These are phyloP conservation scores for Apogon hyalosoma DNA, from an alignment of 2,797 vertebrate genomes.

Conservation along the genomic window DNA sequence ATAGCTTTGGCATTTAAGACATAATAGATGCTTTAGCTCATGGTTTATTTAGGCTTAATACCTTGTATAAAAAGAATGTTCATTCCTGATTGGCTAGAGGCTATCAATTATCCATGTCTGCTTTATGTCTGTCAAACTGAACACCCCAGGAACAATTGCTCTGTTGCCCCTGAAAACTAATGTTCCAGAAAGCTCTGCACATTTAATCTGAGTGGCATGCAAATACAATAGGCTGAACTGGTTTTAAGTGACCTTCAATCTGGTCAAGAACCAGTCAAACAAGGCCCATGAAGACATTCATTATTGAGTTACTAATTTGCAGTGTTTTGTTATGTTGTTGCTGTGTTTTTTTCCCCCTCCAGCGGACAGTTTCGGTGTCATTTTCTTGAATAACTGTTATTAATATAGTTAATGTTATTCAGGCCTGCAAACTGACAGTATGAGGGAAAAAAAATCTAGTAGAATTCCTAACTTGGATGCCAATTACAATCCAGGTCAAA, in stretches of 20 bases:
- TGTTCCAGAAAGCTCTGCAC: conserved; percentile 53
- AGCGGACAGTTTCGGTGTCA: not conserved
- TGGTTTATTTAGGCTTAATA: conserved; percentile 71
- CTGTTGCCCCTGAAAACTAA: conserved; percentile 55
- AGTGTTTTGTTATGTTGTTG: conserved; percentile 5
- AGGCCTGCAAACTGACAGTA: too few relatives aligned
- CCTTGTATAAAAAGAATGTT: conserved; percentile 69
- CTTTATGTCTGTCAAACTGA: conserved; percentile 75
- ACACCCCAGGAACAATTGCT: conserved; percentile 66
- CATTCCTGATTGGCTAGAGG: conserved; percentile 69
- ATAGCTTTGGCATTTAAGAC: conserved; percentile 22
- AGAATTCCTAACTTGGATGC: too few relatives aligned
- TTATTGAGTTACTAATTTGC: not conserved
- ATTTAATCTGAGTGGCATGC: conserved; percentile 52
- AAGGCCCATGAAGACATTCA: not conserved
- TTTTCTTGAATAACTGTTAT: too few relatives aligned
- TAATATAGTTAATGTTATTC: too few relatives aligned
- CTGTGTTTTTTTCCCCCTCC: conserved; percentile 1
- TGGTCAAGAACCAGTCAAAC: conserved; percentile 10
- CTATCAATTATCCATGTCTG: conserved; percentile 76
- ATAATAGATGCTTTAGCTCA: conserved; percentile 60
- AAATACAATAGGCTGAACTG: conserved; percentile 15
- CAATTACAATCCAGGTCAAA: too few relatives aligned
- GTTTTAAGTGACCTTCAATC: conserved; percentile 35
- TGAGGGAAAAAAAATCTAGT: too few relatives aligned